These are phyloP conservation scores for Epinotia brunnichana DNA, from an alignment of 2,888 invertebrate genomes.

Conservation along the genomic window DNA sequence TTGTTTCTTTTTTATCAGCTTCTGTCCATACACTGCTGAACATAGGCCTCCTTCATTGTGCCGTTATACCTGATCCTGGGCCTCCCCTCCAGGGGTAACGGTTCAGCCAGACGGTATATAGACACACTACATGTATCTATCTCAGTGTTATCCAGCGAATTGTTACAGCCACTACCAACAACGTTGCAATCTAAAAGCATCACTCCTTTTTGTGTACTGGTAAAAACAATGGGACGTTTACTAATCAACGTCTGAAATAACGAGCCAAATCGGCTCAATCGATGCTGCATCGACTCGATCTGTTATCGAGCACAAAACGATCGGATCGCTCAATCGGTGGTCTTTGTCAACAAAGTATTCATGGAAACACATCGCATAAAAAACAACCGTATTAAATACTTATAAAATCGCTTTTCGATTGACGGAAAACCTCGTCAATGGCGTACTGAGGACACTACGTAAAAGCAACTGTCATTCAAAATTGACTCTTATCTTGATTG, in stretches of 20 bases:
- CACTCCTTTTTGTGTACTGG: constrained; percentile 19
- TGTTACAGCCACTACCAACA: constrained; percentile 2
- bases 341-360: constrained; percentile 46
- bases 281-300: constrained; percentile 42
- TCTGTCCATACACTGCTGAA: too few relatives aligned
- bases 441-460: constrained; percentile 16
- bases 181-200: constrained; percentile 15
- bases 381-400: constrained; percentile 16
- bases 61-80: too few relatives aligned
- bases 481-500: constrained; percentile 21
- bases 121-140: not conserved
- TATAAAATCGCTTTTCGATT: constrained; percentile 26
- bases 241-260: constrained; percentile 46
- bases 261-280: constrained; percentile 42
- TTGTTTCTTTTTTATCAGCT: too few relatives aligned
- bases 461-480: constrained; percentile 32
- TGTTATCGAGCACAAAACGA: constrained; percentile 40
- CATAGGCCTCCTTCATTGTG: too few relatives aligned
- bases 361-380: constrained; percentile 16
- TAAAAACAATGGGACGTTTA: constrained; percentile 36
- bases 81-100: too few relatives aligned
- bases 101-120: not conserved
- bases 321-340: constrained; percentile 47
- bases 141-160: not conserved
- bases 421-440: constrained; percentile 23